Percentiles rank a stretch among this genome's conserved stretches.
Evolutionary conservation across 2,113 vertebrate genomes (phyloP).

Genomic region (Bambusicola thoracicus): DNA sequence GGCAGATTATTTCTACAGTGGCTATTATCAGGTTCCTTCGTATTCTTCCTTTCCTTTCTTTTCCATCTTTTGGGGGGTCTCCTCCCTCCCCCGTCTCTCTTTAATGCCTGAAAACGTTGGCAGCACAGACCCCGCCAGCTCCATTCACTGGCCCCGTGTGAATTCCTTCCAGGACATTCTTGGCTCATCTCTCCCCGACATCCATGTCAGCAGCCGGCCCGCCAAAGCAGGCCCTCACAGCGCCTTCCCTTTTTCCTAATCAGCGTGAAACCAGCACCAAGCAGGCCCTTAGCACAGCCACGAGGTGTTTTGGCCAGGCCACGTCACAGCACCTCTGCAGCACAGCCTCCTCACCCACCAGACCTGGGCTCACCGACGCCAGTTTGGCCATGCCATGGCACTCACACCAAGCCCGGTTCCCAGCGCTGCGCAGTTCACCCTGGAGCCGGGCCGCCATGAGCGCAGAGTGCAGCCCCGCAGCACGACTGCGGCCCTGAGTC

Average conservation of each 20-base stretch:
- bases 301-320: neutral
- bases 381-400: neutral
- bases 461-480: neutral
- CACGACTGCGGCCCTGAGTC: slow-evolving; percentile 62
- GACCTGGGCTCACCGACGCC: neutral
- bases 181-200: slow-evolving; percentile 51
- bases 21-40: neutral
- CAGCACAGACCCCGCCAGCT: neutral
- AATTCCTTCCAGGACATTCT: slow-evolving; percentile 59
- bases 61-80: neutral
- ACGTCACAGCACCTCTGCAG: neutral
- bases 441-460: neutral
- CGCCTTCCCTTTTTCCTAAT: neutral
- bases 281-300: neutral
- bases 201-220: slow-evolving; percentile 50
- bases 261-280: neutral
- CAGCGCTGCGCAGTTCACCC: rapidly evolving
- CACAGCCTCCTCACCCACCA: neutral
- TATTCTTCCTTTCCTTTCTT: neutral
- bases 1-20: neutral
- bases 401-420: neutral
- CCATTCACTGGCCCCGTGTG: slow-evolving; percentile 5
- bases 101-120: slow-evolving; percentile 14
- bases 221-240: slow-evolving; percentile 42
- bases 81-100: neutral